These are phyloP conservation scores for Beris morrisii DNA, from an alignment of 2,888 invertebrate genomes.

Conservation along the genomic window DNA sequence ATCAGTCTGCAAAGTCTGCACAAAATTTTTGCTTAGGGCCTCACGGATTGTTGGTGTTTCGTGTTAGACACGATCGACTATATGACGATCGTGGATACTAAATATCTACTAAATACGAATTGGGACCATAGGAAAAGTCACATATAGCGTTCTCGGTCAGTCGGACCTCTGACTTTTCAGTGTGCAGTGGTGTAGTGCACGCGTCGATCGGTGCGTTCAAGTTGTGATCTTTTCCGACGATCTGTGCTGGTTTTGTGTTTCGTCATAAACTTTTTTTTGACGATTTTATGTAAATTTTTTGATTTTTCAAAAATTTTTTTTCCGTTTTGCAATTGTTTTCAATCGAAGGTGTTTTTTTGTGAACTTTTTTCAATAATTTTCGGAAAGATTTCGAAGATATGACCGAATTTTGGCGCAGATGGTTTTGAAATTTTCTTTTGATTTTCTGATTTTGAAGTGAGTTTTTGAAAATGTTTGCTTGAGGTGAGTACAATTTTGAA, in stretches of 20 bases:
- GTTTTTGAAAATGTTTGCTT: neutral
- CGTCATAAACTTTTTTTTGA: neutral
- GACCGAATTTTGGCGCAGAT: neutral
- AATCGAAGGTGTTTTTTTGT: too few relatives aligned
- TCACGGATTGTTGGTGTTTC: neutral
- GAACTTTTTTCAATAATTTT: neutral
- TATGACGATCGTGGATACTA: neutral
- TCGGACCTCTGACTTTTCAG: constrained; percentile 34
- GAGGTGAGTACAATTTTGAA: too few relatives aligned
- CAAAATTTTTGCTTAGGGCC: constrained; percentile 4
- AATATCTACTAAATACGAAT: neutral
- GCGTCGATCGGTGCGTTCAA: constrained; percentile 5
- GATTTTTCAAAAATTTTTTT: neutral
- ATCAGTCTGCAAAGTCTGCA: constrained; percentile 37
- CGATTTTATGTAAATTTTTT: neutral
- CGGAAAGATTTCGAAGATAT: neutral
- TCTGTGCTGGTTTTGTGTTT: neutral
- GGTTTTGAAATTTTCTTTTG: neutral
- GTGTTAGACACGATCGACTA: constrained; percentile 13
- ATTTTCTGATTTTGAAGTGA: neutral
- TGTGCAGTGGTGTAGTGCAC: constrained; percentile 21
- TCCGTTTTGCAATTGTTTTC: neutral
- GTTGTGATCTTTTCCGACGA: neutral
- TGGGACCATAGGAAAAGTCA: constrained; percentile 6
- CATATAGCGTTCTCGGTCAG: constrained; percentile 39